phyloP scores from a whole-genome alignment of 2,797 vertebrate species.

The Eurystomus glaucurus region DNA sequence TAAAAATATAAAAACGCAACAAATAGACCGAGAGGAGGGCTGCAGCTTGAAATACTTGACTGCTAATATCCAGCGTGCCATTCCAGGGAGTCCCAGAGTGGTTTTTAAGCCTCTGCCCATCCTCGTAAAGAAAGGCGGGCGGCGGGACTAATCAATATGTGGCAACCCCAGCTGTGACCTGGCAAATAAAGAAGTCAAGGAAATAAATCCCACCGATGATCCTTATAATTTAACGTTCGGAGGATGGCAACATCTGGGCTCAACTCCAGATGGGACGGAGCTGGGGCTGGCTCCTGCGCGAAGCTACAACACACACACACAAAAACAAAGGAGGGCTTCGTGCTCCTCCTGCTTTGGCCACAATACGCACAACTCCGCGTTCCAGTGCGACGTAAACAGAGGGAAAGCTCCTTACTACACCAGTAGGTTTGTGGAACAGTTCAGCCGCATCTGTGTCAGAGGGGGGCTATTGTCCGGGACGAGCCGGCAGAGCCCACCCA shows the following conservation, averaged over 20 bases:
- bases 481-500: neutral
- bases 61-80: slow-evolving; percentile 68
- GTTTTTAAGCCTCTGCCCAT: slow-evolving; percentile 70
- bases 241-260: slow-evolving; percentile 67
- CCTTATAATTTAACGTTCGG: slow-evolving; percentile 51
- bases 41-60: slow-evolving; percentile 63
- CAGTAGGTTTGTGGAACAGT: neutral
- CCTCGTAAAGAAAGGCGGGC: slow-evolving; percentile 58
- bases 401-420: neutral
- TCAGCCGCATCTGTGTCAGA: neutral
- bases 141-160: slow-evolving; percentile 67
- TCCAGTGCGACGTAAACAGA: neutral
- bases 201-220: slow-evolving; percentile 54
- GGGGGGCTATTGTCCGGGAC: slow-evolving; percentile 24
- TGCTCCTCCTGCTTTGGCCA: neutral
- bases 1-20: neutral
- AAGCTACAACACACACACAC: no score
- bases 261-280: slow-evolving; percentile 63
- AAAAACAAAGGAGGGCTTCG: slow-evolving; percentile 40
- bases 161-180: slow-evolving; percentile 68
- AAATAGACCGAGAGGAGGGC: neutral
- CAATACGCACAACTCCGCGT: neutral
- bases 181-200: slow-evolving; percentile 54
- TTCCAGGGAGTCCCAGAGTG: slow-evolving; percentile 72
- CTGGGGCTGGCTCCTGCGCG: neutral